Percentiles rank a stretch among this genome's conserved stretches.
phyloP scores from a whole-genome alignment of 2,888 invertebrate genomes.

The Nomada ruficornis region DNA sequence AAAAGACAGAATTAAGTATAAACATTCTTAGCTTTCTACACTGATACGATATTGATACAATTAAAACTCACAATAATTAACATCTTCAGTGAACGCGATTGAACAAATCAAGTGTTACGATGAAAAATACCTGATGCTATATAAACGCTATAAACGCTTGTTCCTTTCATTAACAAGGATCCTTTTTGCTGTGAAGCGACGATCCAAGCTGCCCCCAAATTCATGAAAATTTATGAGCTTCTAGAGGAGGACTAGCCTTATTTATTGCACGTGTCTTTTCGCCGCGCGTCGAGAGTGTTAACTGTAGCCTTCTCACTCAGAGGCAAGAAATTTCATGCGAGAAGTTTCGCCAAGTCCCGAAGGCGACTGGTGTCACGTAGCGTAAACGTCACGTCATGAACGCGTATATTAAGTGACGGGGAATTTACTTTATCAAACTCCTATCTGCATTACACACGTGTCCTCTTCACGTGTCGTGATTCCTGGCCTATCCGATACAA shows the following conservation, averaged over 20 bases:
- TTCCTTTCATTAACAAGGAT: neutral
- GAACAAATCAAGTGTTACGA: no score
- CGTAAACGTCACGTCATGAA: conserved; percentile 31
- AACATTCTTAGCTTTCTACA: no score
- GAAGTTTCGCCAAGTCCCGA: conserved; percentile 45
- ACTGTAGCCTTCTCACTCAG: conserved; percentile 29
- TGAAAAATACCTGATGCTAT: neutral
- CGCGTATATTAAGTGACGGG: conserved; percentile 43
- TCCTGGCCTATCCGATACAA: neutral
- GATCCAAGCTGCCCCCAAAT: neutral
- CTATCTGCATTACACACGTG: conserved; percentile 18
- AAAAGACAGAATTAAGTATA: no score
- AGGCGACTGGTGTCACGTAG: conserved; percentile 50
- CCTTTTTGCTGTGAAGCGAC: neutral
- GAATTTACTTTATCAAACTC: conserved; percentile 59
- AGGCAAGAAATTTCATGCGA: conserved; percentile 55
- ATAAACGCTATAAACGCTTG: neutral
- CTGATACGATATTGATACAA: no score
- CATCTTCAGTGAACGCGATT: neutral
- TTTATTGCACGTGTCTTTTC: conserved; percentile 52
- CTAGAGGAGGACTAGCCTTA: conserved; percentile 18
- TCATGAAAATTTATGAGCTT: conserved; percentile 30
- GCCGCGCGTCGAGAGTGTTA: conserved; percentile 37
- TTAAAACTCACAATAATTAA: no score
- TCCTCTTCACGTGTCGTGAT: conserved; percentile 16